These are phyloP conservation scores for Ypsolopha sequella DNA, from an alignment of 2,888 invertebrate species.

Conservation along the genomic window DNA sequence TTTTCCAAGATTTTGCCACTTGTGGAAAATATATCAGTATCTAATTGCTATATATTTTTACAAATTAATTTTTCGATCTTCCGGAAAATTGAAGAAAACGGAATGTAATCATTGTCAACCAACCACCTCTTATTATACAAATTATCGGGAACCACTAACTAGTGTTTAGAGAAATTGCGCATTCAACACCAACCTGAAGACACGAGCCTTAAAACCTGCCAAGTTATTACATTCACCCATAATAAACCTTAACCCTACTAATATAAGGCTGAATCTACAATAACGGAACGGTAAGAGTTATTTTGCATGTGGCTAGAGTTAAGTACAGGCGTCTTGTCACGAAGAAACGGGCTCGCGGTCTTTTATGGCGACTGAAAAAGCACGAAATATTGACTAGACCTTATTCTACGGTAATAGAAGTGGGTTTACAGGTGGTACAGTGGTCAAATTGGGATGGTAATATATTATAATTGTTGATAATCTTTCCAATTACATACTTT, in stretches of 20 bases:
- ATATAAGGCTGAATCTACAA: no score
- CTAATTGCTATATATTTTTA: no score
- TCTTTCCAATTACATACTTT: conserved; percentile 5
- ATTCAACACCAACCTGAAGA: neutral
- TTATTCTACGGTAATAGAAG: no score
- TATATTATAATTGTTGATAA: conserved; percentile 5
- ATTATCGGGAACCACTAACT: neutral
- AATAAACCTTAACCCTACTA: neutral
- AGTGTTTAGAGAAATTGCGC: conserved; percentile 2
- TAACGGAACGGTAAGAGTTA: neutral
- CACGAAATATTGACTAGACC: no score
- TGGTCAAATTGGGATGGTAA: no score
- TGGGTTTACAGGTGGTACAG: no score
- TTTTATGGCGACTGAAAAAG: neutral
- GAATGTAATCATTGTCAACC: no score
- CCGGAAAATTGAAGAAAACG: no score
- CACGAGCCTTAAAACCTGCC: neutral
- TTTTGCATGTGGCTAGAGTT: neutral
- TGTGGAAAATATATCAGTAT: no score
- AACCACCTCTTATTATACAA: no score
- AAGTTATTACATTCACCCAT: neutral
- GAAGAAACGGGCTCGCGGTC: conserved; percentile 5
- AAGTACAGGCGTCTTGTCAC: conserved; percentile 6
- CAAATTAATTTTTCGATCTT: no score
- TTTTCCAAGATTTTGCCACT: no score